A percentile compares a stretch with the other conserved stretches of the same genome.
These are phyloP conservation scores for Drosophila buzzatii DNA, from an alignment of 2,888 invertebrate genomes.

Conservation along the genomic window DNA sequence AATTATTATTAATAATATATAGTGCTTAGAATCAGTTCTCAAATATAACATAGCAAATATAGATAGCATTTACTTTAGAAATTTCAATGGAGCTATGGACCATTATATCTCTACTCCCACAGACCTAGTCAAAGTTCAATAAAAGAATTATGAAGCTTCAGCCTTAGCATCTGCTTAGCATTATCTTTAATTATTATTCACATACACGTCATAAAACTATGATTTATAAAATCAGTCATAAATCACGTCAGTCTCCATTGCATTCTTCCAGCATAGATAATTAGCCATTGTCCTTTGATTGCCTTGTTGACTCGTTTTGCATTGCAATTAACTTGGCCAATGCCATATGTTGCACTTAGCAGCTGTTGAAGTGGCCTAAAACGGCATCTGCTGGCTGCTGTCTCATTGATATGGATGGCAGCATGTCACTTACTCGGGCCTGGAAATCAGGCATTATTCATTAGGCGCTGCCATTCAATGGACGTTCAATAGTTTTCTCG, in stretches of 20 bases:
- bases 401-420: slow-evolving; percentile 64
- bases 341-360: slow-evolving; percentile 20
- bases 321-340: slow-evolving; percentile 50
- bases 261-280: slow-evolving; percentile 43
- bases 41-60: too few species aligned
- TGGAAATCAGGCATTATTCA: slow-evolving; percentile 75
- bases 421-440: slow-evolving; percentile 35
- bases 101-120: too few species aligned
- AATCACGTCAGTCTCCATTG: slow-evolving; percentile 42
- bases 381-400: slow-evolving; percentile 9
- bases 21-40: too few species aligned
- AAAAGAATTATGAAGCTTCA: not conserved
- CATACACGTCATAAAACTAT: too few species aligned
- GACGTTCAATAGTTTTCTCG: slow-evolving; percentile 40
- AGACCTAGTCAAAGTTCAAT: not conserved
- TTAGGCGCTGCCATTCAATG: slow-evolving; percentile 62
- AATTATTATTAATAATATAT: too few species aligned
- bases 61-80: too few species aligned
- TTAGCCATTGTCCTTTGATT: slow-evolving; percentile 51
- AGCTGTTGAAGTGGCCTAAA: slow-evolving; percentile 35
- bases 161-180: too few species aligned
- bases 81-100: too few species aligned
- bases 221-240: slow-evolving; percentile 23
- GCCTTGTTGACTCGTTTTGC: slow-evolving; percentile 41
- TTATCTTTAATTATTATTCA: too few species aligned